Evolutionary conservation across 1,140 invertebrate species (phyloP).

Genomic region (Papilio polytes): DNA sequence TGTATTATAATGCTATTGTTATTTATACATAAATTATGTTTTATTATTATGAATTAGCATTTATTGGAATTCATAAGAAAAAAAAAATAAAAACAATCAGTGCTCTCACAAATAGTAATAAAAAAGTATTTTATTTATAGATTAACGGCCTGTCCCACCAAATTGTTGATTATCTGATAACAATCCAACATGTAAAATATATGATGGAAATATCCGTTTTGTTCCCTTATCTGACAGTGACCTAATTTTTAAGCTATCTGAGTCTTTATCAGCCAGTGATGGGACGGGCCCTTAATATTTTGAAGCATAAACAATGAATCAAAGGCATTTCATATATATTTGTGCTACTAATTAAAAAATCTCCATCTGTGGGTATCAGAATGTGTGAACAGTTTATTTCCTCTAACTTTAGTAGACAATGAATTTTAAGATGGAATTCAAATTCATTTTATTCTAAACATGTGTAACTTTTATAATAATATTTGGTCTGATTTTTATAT

Average conservation of each 20-base stretch:
- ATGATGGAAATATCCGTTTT: no score
- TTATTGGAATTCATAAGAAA: constrained; percentile 15
- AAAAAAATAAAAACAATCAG: neutral
- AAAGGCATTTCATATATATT: neutral
- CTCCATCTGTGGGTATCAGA: neutral
- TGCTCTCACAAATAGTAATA: neutral
- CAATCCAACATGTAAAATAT: no score
- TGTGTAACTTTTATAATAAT: constrained; percentile 9
- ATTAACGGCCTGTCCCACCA: neutral
- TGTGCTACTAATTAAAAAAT: neutral
- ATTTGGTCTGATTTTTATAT: constrained; percentile 19
- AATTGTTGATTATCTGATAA: no score
- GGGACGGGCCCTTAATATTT: no score
- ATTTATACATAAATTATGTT: neutral
- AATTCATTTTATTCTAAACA: neutral
- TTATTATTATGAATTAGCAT: constrained; percentile 1
- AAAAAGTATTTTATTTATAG: neutral
- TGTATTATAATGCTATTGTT: constrained; percentile 33
- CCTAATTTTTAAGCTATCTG: no score
- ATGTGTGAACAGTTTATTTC: neutral
- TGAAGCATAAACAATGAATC: neutral
- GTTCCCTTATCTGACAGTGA: no score
- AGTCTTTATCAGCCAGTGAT: no score
- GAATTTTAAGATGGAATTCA: neutral
- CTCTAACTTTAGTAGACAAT: neutral